These are phyloP conservation scores for Theropithecus gelada DNA, from an alignment of 2,113 vertebrate species.

Conservation along the genomic window DNA sequence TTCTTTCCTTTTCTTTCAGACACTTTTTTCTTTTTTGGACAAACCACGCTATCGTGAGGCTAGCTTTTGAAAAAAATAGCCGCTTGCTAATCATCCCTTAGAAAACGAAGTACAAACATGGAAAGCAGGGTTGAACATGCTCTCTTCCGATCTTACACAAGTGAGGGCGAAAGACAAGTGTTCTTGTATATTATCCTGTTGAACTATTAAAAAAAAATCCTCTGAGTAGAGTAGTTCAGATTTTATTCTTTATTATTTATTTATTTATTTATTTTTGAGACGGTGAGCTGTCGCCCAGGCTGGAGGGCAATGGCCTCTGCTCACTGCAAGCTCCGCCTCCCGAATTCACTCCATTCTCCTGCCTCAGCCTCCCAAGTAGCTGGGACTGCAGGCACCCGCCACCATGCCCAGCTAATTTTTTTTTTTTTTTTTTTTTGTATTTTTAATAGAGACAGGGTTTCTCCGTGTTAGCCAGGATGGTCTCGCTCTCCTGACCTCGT, in stretches of 20 bases:
- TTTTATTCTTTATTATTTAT: neutral
- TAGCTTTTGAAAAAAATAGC: neutral
- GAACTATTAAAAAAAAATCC: neutral
- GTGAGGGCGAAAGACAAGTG: neutral
- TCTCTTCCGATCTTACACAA: neutral
- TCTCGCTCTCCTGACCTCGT: too few species aligned
- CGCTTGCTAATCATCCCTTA: neutral
- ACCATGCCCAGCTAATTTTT: too few species aligned
- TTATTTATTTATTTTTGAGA: too few species aligned
- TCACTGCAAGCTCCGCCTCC: too few species aligned
- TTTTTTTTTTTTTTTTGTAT: too few species aligned
- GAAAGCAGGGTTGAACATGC: neutral
- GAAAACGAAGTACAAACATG: neutral
- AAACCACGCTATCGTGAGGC: neutral
- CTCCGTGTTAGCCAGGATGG: too few species aligned
- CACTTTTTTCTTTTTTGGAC: neutral
- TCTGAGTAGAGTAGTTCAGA: neutral
- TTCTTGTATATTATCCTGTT: neutral
- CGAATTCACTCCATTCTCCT: too few species aligned
- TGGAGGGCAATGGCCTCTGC: too few species aligned
- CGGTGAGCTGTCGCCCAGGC: too few species aligned
- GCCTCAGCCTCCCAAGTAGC: too few species aligned
- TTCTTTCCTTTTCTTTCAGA: neutral
- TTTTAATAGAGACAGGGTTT: too few species aligned
- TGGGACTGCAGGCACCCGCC: fast-evolving